Percentiles rank a stretch among this genome's conserved stretches.
phyloP scores from a whole-genome alignment of 1,140 invertebrate species.

The Caenorhabditis inopinata region DNA sequence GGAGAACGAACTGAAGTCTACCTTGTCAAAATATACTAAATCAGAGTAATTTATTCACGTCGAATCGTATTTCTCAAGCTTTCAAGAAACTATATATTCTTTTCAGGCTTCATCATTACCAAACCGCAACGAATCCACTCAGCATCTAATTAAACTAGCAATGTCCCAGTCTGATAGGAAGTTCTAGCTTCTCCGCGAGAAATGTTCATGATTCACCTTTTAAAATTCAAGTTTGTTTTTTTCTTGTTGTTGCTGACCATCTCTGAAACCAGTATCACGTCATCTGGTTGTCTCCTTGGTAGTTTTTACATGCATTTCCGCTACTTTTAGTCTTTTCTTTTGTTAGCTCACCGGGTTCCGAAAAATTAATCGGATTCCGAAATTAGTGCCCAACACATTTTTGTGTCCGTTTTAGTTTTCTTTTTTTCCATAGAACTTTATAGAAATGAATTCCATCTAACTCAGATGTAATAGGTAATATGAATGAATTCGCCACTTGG shows the following conservation, averaged over 20 bases:
- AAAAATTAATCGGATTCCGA: too few species aligned
- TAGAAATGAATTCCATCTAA: too few species aligned
- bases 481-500: too few species aligned
- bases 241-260: neutral
- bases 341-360: too few species aligned
- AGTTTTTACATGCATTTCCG: neutral
- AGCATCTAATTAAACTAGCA: slow-evolving; percentile 41
- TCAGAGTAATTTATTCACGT: slow-evolving; percentile 35
- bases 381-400: too few species aligned
- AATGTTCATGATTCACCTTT: neutral
- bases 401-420: neutral
- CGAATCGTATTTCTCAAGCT: neutral
- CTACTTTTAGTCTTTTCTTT: neutral
- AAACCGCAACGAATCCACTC: neutral
- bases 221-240: neutral
- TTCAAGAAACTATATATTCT: neutral
- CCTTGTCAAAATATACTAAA: slow-evolving; percentile 33
- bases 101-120: slow-evolving; percentile 40
- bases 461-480: too few species aligned
- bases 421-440: neutral
- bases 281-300: too few species aligned
- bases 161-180: slow-evolving; percentile 43
- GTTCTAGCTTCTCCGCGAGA: neutral
- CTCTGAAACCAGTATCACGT: neutral
- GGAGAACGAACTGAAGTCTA: neutral